These are phyloP conservation scores for Aradophagus sp. DNA, from an alignment of 1,140 invertebrate species.

Conservation along the genomic window DNA sequence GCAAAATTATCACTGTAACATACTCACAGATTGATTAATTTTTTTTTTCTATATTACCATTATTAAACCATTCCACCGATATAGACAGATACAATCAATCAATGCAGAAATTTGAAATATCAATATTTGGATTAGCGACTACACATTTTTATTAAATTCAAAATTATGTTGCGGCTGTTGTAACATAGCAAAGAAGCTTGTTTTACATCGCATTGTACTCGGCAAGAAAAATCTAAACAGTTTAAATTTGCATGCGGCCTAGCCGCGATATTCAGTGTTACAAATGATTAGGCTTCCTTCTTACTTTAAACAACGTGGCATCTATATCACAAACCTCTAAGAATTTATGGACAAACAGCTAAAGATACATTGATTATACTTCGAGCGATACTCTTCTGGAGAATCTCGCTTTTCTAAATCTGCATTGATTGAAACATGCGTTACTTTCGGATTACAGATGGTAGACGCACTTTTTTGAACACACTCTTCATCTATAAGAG, in stretches of 20 bases:
- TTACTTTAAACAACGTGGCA: conserved; percentile 59
- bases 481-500: conserved; percentile 40
- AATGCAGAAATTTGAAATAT: too few relatives aligned
- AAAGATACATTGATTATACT: conserved; percentile 66
- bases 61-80: too few relatives aligned
- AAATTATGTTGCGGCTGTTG: too few relatives aligned
- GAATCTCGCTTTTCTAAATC: conserved; percentile 60
- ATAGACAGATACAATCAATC: too few relatives aligned
- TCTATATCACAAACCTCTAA: conserved; percentile 57
- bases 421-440: conserved; percentile 55
- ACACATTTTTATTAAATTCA: too few relatives aligned
- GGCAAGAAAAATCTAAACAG: too few relatives aligned
- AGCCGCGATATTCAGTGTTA: conserved; percentile 32
- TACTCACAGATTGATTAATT: too few relatives aligned
- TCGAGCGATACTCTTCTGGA: conserved; percentile 61
- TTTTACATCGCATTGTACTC: too few relatives aligned
- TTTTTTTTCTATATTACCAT: too few relatives aligned
- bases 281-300: conserved; percentile 52
- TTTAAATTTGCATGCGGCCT: conserved; percentile 8
- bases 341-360: conserved; percentile 63
- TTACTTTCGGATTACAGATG: conserved; percentile 49
- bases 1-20: too few relatives aligned
- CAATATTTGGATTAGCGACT: too few relatives aligned
- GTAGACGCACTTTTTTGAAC: conserved; percentile 49
- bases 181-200: too few relatives aligned